These are phyloP conservation scores for Periparus ater DNA, from an alignment of 2,797 vertebrate genomes.

Conservation along the genomic window DNA sequence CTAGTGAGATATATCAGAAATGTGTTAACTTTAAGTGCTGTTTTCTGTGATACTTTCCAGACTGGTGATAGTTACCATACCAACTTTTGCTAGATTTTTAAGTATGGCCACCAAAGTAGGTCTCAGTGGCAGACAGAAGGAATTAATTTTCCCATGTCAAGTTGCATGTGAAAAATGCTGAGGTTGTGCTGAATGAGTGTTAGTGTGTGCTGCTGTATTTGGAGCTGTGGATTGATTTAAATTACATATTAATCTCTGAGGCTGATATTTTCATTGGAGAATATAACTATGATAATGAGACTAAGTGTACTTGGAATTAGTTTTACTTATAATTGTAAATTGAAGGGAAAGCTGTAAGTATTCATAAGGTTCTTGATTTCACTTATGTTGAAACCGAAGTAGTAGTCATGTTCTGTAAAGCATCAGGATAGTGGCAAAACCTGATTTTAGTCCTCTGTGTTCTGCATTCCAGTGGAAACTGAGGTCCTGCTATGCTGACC, in stretches of 20 bases:
- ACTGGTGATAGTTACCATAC: neutral
- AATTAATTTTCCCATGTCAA: neutral
- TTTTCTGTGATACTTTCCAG: neutral
- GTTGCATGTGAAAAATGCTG: neutral
- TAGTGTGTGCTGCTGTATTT: neutral
- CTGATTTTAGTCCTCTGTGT: neutral
- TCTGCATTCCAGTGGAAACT: neutral
- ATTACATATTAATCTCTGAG: neutral
- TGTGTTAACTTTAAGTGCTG: neutral
- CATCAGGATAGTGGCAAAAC: neutral
- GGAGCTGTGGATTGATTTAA: neutral
- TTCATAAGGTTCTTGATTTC: neutral
- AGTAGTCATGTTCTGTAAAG: neutral
- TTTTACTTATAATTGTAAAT: neutral
- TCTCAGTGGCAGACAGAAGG: neutral
- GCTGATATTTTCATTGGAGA: neutral
- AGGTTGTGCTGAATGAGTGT: neutral
- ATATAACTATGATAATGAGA: neutral
- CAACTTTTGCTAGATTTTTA: neutral
- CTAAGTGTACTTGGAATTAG: neutral
- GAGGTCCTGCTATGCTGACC: neutral
- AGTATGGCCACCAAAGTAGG: neutral
- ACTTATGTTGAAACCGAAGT: accelerated
- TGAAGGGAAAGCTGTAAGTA: neutral
- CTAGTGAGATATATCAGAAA: neutral